Percentiles rank a stretch among this genome's conserved stretches.
These are phyloP conservation scores for Neopelma chrysocephalum DNA, from an alignment of 2,797 vertebrate genomes.

Conservation along the genomic window DNA sequence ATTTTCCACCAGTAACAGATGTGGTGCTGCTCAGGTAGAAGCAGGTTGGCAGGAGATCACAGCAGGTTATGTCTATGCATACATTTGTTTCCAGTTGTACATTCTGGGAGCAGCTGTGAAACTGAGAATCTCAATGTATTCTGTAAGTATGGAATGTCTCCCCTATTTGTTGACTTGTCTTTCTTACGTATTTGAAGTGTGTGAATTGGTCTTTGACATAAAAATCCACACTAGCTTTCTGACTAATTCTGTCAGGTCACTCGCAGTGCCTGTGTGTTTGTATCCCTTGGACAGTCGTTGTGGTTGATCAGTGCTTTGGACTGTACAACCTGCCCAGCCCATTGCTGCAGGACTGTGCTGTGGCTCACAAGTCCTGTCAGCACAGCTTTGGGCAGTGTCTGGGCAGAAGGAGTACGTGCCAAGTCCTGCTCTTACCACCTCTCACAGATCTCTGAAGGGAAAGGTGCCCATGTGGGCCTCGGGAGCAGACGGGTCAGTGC, in stretches of 20 bases:
- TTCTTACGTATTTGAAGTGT: neutral
- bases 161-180: neutral
- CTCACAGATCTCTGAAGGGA: neutral
- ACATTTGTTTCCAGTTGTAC: neutral
- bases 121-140: neutral
- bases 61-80: neutral
- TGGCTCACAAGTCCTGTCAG: neutral
- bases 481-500: neutral
- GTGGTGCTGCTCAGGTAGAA: neutral
- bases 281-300: neutral
- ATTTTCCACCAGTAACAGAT: neutral
- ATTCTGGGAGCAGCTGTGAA: neutral
- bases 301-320: neutral
- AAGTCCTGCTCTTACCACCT: neutral
- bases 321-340: neutral
- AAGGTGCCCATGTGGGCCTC: neutral
- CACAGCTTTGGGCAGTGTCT: neutral
- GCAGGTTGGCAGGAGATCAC: neutral
- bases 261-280: neutral
- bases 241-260: neutral
- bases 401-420: fast-evolving
- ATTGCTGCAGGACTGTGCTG: neutral
- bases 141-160: neutral
- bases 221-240: neutral
- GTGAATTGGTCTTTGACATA: neutral